phyloP scores from a whole-genome alignment of 2,113 vertebrate genomes.

The Malaclemys terrapin region DNA sequence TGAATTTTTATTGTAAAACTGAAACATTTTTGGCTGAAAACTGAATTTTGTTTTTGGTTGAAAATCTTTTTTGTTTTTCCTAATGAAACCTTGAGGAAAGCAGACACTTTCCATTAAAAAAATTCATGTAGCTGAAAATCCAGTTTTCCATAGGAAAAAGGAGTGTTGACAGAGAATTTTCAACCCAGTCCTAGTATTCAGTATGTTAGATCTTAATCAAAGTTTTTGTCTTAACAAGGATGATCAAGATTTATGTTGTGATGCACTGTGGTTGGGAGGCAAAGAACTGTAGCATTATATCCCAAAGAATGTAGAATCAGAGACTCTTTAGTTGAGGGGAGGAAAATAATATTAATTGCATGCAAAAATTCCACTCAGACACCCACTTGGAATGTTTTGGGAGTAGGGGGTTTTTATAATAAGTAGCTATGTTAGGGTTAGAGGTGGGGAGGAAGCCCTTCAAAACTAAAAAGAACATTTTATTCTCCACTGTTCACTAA shows the following conservation, averaged over 20 bases:
- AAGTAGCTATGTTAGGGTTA: background rate
- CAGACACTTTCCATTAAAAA: fast-evolving
- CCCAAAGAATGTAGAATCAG: constrained; percentile 42
- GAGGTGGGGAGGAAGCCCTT: background rate
- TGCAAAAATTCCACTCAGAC: background rate
- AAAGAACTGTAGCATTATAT: constrained; percentile 14
- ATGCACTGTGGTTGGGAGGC: background rate
- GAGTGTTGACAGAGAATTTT: background rate
- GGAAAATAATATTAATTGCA: constrained; percentile 29
- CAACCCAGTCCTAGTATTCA: background rate
- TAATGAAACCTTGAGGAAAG: background rate
- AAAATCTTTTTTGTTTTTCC: background rate
- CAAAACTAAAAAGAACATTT: background rate
- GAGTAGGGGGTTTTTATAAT: constrained; percentile 40
- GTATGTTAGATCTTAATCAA: background rate
- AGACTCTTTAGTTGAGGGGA: constrained; percentile 39
- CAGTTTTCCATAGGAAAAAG: background rate
- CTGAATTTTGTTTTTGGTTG: background rate
- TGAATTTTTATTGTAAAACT: background rate
- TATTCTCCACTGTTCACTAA: background rate
- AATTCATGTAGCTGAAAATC: background rate
- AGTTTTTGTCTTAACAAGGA: background rate
- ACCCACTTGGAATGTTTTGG: constrained; percentile 31
- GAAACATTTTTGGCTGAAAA: background rate
- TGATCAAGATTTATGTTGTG: background rate